phyloP scores from a whole-genome alignment of 2,888 invertebrate genomes.

The Bedellia somnulentella region DNA sequence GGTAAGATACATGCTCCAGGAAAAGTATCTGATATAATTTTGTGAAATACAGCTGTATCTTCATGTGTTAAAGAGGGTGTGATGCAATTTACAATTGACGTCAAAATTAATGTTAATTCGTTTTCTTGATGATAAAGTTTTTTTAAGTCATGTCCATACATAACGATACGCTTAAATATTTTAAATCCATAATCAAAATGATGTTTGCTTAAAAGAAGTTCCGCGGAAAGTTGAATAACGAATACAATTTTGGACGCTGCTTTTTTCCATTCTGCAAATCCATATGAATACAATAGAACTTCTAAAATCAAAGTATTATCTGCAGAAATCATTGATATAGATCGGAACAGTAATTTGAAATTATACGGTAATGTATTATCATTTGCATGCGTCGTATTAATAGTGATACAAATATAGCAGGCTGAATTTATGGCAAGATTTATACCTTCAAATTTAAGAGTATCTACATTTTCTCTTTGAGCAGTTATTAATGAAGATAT shows the following conservation, averaged over 20 bases:
- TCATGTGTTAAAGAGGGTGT: slow-evolving; percentile 91
- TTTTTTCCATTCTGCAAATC: slow-evolving; percentile 73
- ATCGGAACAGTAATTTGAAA: slow-evolving; percentile 79
- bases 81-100: slow-evolving; percentile 87
- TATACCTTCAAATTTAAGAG: slow-evolving; percentile 78
- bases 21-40: slow-evolving; percentile 90
- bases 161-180: slow-evolving; percentile 84
- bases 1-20: slow-evolving; percentile 74
- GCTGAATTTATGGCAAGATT: slow-evolving; percentile 71
- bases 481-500: slow-evolving; percentile 80
- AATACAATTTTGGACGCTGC: slow-evolving; percentile 83
- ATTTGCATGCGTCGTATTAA: slow-evolving; percentile 82
- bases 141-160: slow-evolving; percentile 83
- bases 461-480: slow-evolving; percentile 65
- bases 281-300: slow-evolving; percentile 82
- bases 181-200: slow-evolving; percentile 91
- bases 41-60: slow-evolving; percentile 81
- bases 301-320: slow-evolving; percentile 88
- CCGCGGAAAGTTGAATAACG: slow-evolving; percentile 79
- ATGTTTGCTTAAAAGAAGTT: slow-evolving; percentile 81
- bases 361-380: slow-evolving; percentile 84
- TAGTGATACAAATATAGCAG: slow-evolving; percentile 80
- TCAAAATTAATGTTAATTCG: slow-evolving; percentile 77
- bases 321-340: slow-evolving; percentile 90
- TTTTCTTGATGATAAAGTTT: slow-evolving; percentile 73